A percentile compares a stretch with the other conserved stretches of the same genome.
These are phyloP conservation scores for Porites cylindrica DNA, from an alignment of 92 coral and sea anemone genomes.

Conservation along the genomic window DNA sequence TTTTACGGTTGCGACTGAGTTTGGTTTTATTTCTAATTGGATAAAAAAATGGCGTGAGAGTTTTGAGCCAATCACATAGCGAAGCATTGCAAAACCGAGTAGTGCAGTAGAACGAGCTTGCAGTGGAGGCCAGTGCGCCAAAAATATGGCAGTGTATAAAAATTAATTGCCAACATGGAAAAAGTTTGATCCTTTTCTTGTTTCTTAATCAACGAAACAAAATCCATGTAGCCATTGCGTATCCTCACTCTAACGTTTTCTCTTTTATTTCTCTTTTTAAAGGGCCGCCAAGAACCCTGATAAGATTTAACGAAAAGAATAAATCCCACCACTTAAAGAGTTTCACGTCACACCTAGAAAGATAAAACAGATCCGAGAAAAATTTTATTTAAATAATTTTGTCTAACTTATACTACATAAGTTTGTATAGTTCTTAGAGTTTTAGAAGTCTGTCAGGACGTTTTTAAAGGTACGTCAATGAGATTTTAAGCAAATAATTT, in stretches of 20 bases:
- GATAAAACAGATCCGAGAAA: neutral
- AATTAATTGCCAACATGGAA: too few species aligned
- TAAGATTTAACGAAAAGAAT: constrained; percentile 23
- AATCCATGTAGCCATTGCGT: too few species aligned
- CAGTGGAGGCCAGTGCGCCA: too few species aligned
- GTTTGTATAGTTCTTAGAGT: constrained; percentile 12
- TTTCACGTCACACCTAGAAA: neutral
- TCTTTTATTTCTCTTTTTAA: neutral
- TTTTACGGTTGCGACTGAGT: neutral
- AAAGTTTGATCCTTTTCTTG: too few species aligned
- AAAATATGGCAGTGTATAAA: too few species aligned
- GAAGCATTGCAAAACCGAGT: neutral
- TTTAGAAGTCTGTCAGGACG: neutral
- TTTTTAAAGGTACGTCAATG: neutral
- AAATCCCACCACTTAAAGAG: neutral
- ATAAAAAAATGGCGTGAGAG: too few species aligned
- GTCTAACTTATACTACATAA: constrained; percentile 5
- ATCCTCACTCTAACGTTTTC: too few species aligned
- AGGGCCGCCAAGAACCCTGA: constrained; percentile 53
- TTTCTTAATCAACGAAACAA: too few species aligned
- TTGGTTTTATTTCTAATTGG: neutral
- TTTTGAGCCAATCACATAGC: neutral
- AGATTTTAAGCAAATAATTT: neutral
- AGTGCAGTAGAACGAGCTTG: neutral
- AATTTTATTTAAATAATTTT: constrained; percentile 8